These are phyloP conservation scores for Tamandua tetradactyla DNA, from an alignment of 2,797 vertebrate genomes.

Conservation along the genomic window DNA sequence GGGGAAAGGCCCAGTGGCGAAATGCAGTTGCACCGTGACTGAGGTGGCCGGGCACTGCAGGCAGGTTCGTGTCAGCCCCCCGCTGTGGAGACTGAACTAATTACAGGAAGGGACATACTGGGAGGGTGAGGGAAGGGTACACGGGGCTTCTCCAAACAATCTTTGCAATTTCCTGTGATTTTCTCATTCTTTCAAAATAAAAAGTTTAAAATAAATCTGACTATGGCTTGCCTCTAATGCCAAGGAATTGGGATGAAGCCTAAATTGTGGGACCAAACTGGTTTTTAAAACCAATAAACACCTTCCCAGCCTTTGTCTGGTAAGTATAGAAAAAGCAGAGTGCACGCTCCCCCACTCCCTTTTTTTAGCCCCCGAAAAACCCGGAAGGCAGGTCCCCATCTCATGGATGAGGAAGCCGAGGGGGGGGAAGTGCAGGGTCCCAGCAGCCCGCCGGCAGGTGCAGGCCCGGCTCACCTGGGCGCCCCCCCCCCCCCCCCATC, in stretches of 20 bases:
- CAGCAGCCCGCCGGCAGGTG: no score
- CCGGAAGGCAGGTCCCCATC: neutral
- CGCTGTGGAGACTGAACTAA: no score
- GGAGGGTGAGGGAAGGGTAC: neutral
- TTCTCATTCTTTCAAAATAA: neutral
- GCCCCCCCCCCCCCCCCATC: constrained; percentile 3
- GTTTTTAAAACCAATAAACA: neutral
- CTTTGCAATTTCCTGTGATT: neutral
- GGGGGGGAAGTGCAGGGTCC: no score
- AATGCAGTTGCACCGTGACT: no score
- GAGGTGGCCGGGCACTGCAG: no score
- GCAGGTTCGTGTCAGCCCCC: no score
- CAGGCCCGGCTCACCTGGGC: no score
- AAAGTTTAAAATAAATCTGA: neutral
- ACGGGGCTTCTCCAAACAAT: neutral
- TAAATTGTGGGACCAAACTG: neutral
- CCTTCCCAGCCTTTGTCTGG: no score
- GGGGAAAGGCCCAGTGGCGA: neutral
- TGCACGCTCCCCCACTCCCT: neutral
- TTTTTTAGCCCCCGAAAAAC: neutral
- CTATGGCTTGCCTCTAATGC: no score
- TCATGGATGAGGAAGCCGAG: neutral
- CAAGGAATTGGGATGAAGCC: neutral
- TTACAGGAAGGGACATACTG: no score
- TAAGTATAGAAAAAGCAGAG: neutral